Base-by-base conservation (phyloP, 2,113 vertebrate species). In the Crotalus horridus region DNA sequence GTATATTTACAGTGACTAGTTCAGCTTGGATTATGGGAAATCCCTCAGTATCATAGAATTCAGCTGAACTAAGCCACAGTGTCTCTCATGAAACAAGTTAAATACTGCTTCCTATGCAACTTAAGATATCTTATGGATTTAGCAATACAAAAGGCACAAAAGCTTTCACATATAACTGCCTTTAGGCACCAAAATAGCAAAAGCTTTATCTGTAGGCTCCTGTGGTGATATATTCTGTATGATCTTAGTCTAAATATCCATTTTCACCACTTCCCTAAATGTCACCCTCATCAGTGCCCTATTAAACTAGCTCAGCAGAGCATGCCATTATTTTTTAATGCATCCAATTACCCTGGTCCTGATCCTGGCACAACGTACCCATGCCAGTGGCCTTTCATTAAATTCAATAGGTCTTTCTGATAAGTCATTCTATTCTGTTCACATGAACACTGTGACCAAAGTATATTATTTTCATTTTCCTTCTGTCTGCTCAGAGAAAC, bases 401-500 rank as follows among this genome's bases (percentile, higher is more conserved):
- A 86, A 81, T 59, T 85, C 93, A 3, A 0, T 90, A 54, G 92
- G 95, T 95, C 93, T 93, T 54, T 59, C 39, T 56, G 26, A 26
- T 74, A 55, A 61, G 13, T 53, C 53, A 55, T 17, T 48, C 43
- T 53, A 20, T 54, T 64, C 24, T 81, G 9, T 43, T 87, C 17
- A 29, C 4, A 4, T 29, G 64, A 89, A 93, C 94, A 94, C 94
- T 93, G 95, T n/a, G 87, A 92, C 93, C 94, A 92, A 95, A 96
- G 94, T 87, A 87, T 29, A 51, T 29, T 74, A 43, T 88, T 94
- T 94, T 94, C 89, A 95, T 96, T 96, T 97, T 69, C 92, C 91
- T 96, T 95, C 94, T 87, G 93, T 92, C 86, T 95, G 13, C 91
- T 96, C 1, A 0, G 89, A 95, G 91, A 61, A 91, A 95, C 33